phyloP scores from a whole-genome alignment of 2,797 vertebrate species.

The Avahi laniger region DNA sequence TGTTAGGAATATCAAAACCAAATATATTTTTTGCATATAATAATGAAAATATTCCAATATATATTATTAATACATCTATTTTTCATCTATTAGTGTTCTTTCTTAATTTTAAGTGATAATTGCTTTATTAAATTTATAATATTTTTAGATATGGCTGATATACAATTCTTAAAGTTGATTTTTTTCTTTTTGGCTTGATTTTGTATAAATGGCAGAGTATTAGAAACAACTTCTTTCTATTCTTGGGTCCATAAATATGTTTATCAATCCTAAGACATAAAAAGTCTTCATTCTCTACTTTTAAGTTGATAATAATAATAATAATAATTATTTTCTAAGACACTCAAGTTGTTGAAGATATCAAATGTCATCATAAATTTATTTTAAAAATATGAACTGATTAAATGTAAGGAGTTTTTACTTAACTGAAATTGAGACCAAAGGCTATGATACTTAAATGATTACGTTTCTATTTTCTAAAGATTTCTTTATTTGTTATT shows the following conservation, averaged over 20 bases:
- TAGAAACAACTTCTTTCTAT: not conserved
- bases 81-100: not conserved
- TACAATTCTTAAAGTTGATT: not conserved
- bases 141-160: not conserved
- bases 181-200: not conserved
- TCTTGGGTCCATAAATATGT: not conserved
- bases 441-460: not conserved
- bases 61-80: not conserved
- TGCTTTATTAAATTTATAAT: not conserved
- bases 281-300: not conserved
- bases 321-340: not conserved
- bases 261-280: not conserved
- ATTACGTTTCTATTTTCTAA: not conserved
- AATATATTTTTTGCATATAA: not conserved
- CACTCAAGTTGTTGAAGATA: not conserved
- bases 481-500: not conserved
- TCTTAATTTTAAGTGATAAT: not conserved
- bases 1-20: conserved; percentile 7
- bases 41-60: not conserved
- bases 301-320: not conserved
- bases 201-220: not conserved
- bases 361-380: not conserved
- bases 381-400: not conserved
- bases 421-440: not conserved
- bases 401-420: not conserved